These are phyloP conservation scores for Vulpes ferrilata DNA, from an alignment of 2,113 vertebrate species.

Conservation along the genomic window DNA sequence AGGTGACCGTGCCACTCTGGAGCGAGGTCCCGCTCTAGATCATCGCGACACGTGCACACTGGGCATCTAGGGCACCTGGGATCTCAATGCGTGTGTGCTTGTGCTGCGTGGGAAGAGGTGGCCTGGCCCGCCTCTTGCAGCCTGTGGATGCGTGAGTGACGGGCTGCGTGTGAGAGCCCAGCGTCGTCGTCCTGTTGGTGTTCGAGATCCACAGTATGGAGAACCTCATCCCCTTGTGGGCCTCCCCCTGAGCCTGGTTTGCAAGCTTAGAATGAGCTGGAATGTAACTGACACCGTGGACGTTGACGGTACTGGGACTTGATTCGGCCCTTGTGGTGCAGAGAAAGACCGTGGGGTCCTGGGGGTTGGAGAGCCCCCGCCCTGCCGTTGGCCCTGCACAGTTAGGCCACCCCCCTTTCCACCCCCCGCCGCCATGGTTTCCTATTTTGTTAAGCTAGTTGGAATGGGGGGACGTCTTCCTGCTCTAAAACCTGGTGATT, in stretches of 20 bases:
- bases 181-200: too few species aligned
- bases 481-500: neutral
- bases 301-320: neutral
- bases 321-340: too few species aligned
- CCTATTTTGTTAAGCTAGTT: neutral
- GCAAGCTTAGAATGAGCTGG: neutral
- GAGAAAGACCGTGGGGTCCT: neutral
- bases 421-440: neutral
- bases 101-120: accelerated
- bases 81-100: neutral
- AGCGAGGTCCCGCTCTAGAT: neutral
- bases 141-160: accelerated
- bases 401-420: neutral
- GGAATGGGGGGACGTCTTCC: neutral
- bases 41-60: neutral
- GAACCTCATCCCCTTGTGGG: neutral
- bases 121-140: neutral
- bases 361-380: neutral
- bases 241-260: neutral
- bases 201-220: too few species aligned
- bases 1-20: neutral
- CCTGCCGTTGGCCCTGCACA: neutral
- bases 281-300: accelerated
- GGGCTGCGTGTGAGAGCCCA: neutral
- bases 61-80: accelerated